Conservation (phyloP, 2,888 invertebrate genomes). For the Machimus rusticus region DNA sequence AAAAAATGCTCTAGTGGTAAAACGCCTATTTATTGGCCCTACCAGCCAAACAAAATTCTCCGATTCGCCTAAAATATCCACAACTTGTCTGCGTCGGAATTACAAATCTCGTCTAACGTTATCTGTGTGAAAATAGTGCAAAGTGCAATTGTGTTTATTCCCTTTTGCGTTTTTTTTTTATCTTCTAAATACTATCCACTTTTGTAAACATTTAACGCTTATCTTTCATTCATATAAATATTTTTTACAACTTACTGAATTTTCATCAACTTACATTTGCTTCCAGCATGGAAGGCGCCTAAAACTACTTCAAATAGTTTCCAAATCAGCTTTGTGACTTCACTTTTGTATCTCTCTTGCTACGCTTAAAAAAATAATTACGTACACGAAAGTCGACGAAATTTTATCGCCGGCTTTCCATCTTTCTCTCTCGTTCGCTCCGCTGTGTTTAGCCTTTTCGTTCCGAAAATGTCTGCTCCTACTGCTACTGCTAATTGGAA, state of each 20-base stretch:
- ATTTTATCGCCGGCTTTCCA: background rate
- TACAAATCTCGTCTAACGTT: slow-evolving; percentile 12
- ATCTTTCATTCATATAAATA: slow-evolving; percentile 39
- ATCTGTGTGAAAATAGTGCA: slow-evolving; percentile 41
- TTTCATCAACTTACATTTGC: slow-evolving; percentile 11
- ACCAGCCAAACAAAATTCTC: background rate
- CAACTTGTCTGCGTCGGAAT: background rate
- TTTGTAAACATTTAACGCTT: slow-evolving; percentile 34
- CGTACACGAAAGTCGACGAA: slow-evolving; percentile 24
- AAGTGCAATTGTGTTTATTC: slow-evolving; percentile 31
- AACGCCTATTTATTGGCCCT: background rate
- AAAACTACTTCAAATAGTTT: slow-evolving; percentile 19
- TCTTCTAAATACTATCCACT: background rate
- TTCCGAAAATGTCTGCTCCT: background rate
- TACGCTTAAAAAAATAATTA: slow-evolving; percentile 23
- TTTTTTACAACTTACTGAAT: slow-evolving; percentile 43
- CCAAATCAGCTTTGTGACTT: slow-evolving; percentile 32
- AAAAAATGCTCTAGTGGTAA: background rate
- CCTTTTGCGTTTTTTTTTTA: slow-evolving; percentile 6
- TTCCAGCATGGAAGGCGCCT: slow-evolving; percentile 5
- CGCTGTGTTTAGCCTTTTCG: background rate
- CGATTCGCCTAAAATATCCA: background rate
- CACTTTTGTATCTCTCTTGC: background rate
- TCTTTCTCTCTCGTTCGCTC: background rate
- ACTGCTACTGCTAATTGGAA: slow-evolving; percentile 47